phyloP scores from a whole-genome alignment of 2,797 vertebrate genomes.

The Oryzias sinensis region DNA sequence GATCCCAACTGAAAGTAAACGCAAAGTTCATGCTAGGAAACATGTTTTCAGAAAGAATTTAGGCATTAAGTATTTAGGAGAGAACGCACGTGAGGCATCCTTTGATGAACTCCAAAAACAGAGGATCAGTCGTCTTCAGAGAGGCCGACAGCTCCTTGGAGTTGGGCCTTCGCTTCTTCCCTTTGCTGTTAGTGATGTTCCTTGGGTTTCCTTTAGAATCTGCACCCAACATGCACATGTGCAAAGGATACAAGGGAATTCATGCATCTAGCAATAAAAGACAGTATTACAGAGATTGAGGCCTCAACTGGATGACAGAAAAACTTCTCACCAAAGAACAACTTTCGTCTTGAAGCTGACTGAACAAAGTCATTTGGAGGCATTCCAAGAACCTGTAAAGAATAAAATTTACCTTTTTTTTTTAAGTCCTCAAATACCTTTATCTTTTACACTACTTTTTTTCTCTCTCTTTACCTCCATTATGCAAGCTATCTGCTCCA shows the following conservation, averaged over 20 bases:
- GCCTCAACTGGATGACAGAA: not conserved
- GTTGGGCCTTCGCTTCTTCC: constrained; percentile 85
- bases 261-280: too few relatives aligned
- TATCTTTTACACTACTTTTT: too few relatives aligned
- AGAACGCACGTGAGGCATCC: constrained; percentile 85
- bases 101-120: constrained; percentile 90
- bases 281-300: too few relatives aligned
- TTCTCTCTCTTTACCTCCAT: constrained; percentile 86
- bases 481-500: constrained; percentile 92
- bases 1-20: constrained; percentile 82
- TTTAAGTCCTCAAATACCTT: constrained; percentile 1
- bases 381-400: constrained; percentile 86
- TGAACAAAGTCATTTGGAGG: constrained; percentile 89
- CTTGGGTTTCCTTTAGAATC: constrained; percentile 92
- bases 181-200: constrained; percentile 87
- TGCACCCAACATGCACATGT: constrained; percentile 52
- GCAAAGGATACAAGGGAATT: not conserved
- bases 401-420: constrained; percentile 15
- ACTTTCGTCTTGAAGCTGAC: constrained; percentile 83
- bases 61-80: not conserved
- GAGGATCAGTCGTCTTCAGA: constrained; percentile 84
- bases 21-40: not conserved
- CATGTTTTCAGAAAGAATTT: too few relatives aligned
- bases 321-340: constrained; percentile 88
- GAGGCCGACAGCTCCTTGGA: constrained; percentile 85